Percentiles rank a stretch among this genome's conserved stretches.
Conservation (phyloP, 2,797 vertebrate genomes). For the Rhinophrynus dorsalis region DNA sequence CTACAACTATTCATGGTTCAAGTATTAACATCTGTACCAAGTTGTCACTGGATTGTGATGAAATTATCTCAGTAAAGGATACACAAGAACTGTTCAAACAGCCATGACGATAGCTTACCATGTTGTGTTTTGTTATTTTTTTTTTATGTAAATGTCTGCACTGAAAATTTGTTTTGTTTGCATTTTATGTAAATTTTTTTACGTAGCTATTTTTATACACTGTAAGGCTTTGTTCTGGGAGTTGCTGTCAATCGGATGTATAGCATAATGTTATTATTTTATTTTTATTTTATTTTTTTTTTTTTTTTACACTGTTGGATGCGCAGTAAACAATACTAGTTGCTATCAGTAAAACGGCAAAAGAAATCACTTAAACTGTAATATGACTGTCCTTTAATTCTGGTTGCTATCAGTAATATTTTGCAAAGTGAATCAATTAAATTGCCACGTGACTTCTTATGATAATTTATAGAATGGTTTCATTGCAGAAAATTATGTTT, state of each 20-base stretch:
- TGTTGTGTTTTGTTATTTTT: conserved; percentile 74
- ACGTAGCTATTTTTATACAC: conserved; percentile 87
- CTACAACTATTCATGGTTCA: conserved; percentile 76
- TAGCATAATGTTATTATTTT: conserved; percentile 73
- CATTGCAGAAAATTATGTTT: neutral
- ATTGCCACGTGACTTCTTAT: neutral
- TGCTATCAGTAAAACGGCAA: conserved; percentile 64
- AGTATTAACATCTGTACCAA: conserved; percentile 73
- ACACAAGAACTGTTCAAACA: conserved; percentile 66
- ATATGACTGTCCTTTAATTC: conserved; percentile 59
- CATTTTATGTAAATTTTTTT: conserved; percentile 84
- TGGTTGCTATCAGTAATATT: conserved; percentile 71
- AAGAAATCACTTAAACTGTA: neutral
- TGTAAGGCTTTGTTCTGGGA: conserved; percentile 83
- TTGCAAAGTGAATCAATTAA: neutral
- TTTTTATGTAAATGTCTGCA: conserved; percentile 81
- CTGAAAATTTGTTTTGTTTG: conserved; percentile 78
- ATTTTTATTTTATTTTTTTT: conserved; percentile 70
- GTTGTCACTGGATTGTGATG: conserved; percentile 72
- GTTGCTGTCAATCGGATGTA: conserved; percentile 77
- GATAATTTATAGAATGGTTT: neutral
- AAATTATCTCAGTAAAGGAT: conserved; percentile 67
- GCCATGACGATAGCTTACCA: conserved; percentile 76
- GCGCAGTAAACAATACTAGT: conserved; percentile 71
- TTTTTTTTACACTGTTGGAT: conserved; percentile 65